A percentile compares a stretch with the other conserved stretches of the same genome.
These are phyloP conservation scores for Apis dorsata DNA, from an alignment of 1,140 invertebrate species.

Conservation along the genomic window DNA sequence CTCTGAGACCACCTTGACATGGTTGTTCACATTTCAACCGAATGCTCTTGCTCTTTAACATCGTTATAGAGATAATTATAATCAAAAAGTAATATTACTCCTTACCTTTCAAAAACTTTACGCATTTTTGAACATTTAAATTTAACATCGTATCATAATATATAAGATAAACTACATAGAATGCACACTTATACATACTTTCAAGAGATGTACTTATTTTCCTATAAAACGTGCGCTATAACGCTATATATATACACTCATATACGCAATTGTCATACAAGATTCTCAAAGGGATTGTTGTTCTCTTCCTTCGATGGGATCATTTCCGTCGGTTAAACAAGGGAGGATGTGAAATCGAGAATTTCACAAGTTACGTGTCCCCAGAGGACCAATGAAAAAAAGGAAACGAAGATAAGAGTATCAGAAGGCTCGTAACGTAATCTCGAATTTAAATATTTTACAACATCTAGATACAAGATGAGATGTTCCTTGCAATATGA, in stretches of 20 bases:
- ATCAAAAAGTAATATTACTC: neutral
- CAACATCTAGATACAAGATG: neutral
- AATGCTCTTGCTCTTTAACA: neutral
- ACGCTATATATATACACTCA: too few species aligned
- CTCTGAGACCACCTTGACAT: slow-evolving; percentile 43
- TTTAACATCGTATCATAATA: neutral
- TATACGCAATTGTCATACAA: neutral
- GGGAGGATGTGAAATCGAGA: neutral
- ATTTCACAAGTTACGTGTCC: neutral
- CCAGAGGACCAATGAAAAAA: neutral
- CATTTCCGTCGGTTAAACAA: neutral
- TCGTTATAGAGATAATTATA: slow-evolving; percentile 32
- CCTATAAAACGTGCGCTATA: neutral
- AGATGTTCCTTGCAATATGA: neutral
- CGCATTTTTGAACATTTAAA: neutral
- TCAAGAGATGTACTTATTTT: neutral
- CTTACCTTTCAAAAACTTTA: too few species aligned
- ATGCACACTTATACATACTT: neutral
- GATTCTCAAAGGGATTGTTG: neutral
- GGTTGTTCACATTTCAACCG: slow-evolving; percentile 38
- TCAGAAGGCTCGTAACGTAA: neutral
- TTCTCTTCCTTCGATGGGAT: neutral
- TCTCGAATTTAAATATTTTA: neutral
- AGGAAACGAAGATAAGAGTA: neutral
- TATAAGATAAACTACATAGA: neutral